A percentile compares a stretch with the other conserved stretches of the same genome.
Conservation (phyloP, 2,113 vertebrate genomes). For the Bubo bubo region DNA sequence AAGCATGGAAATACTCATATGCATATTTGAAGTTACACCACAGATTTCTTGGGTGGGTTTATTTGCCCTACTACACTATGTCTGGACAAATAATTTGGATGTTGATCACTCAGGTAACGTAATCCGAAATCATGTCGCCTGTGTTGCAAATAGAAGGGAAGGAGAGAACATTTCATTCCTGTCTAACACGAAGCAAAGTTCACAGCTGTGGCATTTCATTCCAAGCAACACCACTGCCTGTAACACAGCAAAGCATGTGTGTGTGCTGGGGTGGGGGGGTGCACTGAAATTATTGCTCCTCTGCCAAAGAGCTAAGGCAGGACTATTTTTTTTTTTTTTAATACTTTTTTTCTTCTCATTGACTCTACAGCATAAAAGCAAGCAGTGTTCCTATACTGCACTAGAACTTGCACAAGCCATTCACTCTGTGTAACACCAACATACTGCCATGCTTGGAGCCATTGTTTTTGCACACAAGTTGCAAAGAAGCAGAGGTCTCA, state of each 20-base stretch:
- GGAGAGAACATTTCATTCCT: conserved; percentile 19
- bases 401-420: not conserved
- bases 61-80: not conserved
- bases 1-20: conserved; percentile 15
- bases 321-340: not conserved
- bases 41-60: not conserved
- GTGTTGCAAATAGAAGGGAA: not conserved
- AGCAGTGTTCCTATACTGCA: not conserved
- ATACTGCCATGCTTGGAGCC: not conserved
- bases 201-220: conserved; percentile 20
- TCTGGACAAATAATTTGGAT: conserved; percentile 55
- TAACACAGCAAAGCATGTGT: not conserved
- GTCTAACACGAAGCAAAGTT: not conserved
- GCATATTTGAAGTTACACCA: conserved; percentile 1
- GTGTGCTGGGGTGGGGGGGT: no score
- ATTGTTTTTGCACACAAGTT: not conserved
- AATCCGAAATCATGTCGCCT: not conserved
- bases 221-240: not conserved
- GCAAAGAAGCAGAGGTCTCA: not conserved
- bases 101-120: not conserved
- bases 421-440: not conserved
- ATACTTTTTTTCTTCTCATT: not conserved
- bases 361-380: not conserved
- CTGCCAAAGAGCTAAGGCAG: not conserved
- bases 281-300: not conserved